phyloP scores from a whole-genome alignment of 2,888 invertebrate genomes.

The Oxyteleia sp. region DNA sequence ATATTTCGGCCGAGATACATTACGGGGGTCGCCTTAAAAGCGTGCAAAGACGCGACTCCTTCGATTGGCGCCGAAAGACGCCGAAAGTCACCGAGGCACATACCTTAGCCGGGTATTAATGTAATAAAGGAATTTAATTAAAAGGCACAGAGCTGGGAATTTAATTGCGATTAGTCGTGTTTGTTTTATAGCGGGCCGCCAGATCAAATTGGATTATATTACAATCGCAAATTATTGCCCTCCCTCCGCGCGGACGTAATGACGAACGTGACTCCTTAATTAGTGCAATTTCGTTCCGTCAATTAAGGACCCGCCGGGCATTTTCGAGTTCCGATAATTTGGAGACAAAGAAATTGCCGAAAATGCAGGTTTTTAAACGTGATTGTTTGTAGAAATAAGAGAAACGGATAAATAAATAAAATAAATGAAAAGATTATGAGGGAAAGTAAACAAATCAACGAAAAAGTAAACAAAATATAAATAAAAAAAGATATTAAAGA shows the following conservation, averaged over 20 bases:
- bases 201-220: constrained; percentile 70
- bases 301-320: constrained; percentile 25
- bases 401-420: neutral
- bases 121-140: constrained; percentile 70
- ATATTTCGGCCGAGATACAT: no score
- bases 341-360: no score
- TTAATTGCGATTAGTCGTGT: constrained; percentile 65
- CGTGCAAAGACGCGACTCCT: constrained; percentile 29
- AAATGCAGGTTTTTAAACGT: no score
- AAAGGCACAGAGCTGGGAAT: constrained; percentile 49
- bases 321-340: neutral
- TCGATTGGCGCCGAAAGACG: constrained; percentile 48
- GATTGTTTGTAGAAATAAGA: no score
- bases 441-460: no score
- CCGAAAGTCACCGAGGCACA: constrained; percentile 30
- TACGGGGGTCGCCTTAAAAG: constrained; percentile 39
- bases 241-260: constrained; percentile 46
- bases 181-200: constrained; percentile 58
- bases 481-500: no score
- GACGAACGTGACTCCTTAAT: constrained; percentile 69
- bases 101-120: constrained; percentile 50
- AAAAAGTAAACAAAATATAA: no score
- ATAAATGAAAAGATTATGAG: no score
- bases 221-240: constrained; percentile 67
- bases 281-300: constrained; percentile 52